Base-by-base conservation (phyloP, 2,888 invertebrate genomes). In the Sturmia bella region DNA sequence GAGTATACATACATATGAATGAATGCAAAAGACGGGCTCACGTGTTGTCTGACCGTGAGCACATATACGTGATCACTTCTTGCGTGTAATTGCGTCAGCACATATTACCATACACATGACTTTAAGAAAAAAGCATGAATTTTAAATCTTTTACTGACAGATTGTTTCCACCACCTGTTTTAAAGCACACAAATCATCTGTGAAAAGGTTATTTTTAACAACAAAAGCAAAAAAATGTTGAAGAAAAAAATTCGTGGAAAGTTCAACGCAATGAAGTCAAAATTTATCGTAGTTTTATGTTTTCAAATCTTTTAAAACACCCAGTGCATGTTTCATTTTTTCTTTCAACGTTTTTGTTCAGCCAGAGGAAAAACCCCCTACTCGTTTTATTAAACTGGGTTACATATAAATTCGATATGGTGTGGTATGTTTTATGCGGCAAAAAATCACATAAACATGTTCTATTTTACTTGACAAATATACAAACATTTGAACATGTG, bases 241-340 rank as follows among this genome's bases (percentile, higher is more conserved):
- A 27, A 57, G 27, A 56, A 59, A 61, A 70, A 69, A 66, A 78
- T 52, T 27, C 59, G 45, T 78, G 39, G 52, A 75, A 74, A 74
- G 70, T 82, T 78, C 48, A 78, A 39, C 57, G 70, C 70, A 79
- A 78, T 82, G 70, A 70, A 66, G 74, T 68, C 50, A 66, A 82
- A 75, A 82, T 82, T 82, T 79, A 82, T 82, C 59, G 78, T 61
- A 82, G 78, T 82, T 82, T 78, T 78, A 78, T 82, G 69, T 73
- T 75, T 70, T 48, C 43, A 70, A 82, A 78, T 75, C 70, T 66
- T 66, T 70, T 56, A 27, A 80, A 73, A 73, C 72, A 73, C 61
- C 61, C 54, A 24, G 32, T 45, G 45, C 37, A 21, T 54, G 41
- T 52, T 19, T 17, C 43, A 41, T 41, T 50, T 32, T 19, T 11